These are phyloP conservation scores for Alca torda DNA, from an alignment of 2,797 vertebrate genomes.

Conservation along the genomic window DNA sequence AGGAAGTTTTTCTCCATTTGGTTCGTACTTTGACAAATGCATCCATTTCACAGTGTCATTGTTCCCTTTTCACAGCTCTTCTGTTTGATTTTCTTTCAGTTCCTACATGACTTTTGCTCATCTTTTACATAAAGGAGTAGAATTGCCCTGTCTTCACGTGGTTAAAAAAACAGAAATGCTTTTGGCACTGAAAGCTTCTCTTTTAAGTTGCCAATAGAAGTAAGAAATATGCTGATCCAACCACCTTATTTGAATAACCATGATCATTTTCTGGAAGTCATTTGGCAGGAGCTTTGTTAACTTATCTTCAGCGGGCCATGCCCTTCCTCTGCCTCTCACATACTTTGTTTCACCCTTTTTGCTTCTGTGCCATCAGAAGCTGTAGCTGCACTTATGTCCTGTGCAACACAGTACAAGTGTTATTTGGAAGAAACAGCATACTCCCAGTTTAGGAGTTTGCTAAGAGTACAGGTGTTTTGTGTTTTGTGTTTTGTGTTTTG, in stretches of 20 bases:
- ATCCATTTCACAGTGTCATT: background rate
- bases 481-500: background rate
- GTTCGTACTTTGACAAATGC: background rate
- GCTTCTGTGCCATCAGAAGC: background rate
- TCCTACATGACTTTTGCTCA: background rate
- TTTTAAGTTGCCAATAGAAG: background rate
- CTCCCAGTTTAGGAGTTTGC: background rate
- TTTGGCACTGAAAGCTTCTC: background rate
- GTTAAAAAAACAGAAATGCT: background rate
- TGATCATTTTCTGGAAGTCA: background rate
- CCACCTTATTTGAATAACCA: constrained; percentile 20
- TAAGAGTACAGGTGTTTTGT: background rate
- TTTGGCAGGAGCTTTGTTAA: background rate
- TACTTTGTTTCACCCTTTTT: background rate
- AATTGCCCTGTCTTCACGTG: background rate
- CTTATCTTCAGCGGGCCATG: background rate
- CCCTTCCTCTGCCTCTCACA: background rate
- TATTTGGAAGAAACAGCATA: background rate
- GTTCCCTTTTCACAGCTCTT: background rate
- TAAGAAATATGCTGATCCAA: background rate
- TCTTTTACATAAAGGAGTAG: background rate
- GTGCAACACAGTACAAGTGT: background rate
- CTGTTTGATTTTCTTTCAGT: background rate
- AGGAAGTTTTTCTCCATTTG: background rate
- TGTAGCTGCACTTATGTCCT: background rate